Percentiles rank a stretch among this genome's conserved stretches.
phyloP scores from a whole-genome alignment of 2,113 vertebrate species.

The Zosterops hypoxanthus region DNA sequence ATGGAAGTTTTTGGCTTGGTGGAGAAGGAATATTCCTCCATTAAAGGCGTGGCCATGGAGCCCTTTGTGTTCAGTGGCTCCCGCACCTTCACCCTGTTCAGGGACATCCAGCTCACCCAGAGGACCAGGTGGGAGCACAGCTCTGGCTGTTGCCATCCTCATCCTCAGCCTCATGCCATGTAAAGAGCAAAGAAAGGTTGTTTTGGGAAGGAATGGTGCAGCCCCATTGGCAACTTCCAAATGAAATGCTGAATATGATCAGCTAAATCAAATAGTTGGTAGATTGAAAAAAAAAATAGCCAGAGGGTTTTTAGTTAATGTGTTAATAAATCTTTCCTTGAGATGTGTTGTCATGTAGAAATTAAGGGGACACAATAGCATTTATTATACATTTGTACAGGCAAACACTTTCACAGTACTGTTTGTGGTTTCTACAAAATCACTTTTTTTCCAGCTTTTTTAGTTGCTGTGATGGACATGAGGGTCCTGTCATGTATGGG shows the following conservation, averaged over 20 bases:
- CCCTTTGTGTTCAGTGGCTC: constrained; percentile 80
- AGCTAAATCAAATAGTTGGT: neutral
- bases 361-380: neutral
- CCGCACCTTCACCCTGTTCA: constrained; percentile 84
- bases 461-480: neutral
- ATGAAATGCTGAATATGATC: neutral
- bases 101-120: constrained; percentile 85
- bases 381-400: neutral
- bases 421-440: neutral
- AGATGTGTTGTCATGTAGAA: no score
- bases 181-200: neutral
- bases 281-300: neutral
- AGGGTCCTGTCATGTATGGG: accelerated
- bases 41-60: constrained; percentile 86
- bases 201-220: neutral
- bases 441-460: neutral
- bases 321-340: no score
- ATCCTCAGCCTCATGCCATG: neutral
- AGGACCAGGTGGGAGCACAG: constrained; percentile 79
- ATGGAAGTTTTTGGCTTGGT: constrained; percentile 91
- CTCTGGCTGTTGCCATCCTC: neutral
- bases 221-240: neutral
- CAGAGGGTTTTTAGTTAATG: neutral
- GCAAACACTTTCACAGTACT: neutral
- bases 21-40: constrained; percentile 80